Percentiles rank a stretch among this genome's conserved stretches.
Conservation (phyloP, 2,888 invertebrate species). For the Aproaerema taeniolella region DNA sequence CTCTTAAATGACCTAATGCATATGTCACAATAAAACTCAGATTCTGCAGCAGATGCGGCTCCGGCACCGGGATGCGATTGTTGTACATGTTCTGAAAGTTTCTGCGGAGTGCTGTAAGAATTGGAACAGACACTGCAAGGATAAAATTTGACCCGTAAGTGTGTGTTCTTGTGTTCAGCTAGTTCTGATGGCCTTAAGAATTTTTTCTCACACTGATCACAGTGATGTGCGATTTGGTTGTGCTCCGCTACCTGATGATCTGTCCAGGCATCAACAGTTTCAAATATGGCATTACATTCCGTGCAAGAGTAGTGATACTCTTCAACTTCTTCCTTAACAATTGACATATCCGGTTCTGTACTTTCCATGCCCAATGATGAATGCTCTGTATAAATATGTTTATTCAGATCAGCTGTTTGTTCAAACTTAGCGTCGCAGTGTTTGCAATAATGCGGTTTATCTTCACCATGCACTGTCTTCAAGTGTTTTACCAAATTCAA, state of each 20-base stretch:
- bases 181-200: constrained; percentile 79
- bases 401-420: constrained; percentile 73
- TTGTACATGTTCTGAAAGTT: constrained; percentile 75
- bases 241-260: constrained; percentile 77
- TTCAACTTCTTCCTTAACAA: constrained; percentile 69
- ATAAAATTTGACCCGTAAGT: constrained; percentile 81
- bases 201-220: constrained; percentile 80
- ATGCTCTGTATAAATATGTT: constrained; percentile 78
- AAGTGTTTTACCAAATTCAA: constrained; percentile 78
- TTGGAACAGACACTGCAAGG: constrained; percentile 77
- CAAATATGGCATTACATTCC: constrained; percentile 78
- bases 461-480: constrained; percentile 66
- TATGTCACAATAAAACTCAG: constrained; percentile 73
- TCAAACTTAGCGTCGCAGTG: constrained; percentile 78
- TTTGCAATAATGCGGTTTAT: constrained; percentile 74
- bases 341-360: constrained; percentile 56
- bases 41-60: constrained; percentile 35
- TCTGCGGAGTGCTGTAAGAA: constrained; percentile 80
- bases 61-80: constrained; percentile 63
- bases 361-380: constrained; percentile 50
- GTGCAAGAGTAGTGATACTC: constrained; percentile 78
- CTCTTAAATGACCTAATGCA: constrained; percentile 79
- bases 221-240: constrained; percentile 71
- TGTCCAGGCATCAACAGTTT: constrained; percentile 75
- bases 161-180: constrained; percentile 81